Evolutionary conservation across 2,113 vertebrate genomes (phyloP), one percentile per base, ranked within the genome.

Genomic region (Lota lota): DNA sequence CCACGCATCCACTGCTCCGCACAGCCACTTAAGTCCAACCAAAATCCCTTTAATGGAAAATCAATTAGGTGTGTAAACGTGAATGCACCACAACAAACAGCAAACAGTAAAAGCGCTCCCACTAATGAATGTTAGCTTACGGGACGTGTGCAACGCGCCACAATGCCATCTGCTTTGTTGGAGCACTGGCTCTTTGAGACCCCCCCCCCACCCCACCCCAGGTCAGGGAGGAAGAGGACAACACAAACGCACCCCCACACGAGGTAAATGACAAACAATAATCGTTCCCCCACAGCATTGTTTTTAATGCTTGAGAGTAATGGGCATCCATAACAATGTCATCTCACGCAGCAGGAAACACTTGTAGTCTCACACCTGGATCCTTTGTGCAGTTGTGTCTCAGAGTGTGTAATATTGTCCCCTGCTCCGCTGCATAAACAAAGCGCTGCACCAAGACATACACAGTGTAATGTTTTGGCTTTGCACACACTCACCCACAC

Each of bases 111-210:
- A 61, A 20, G 11, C 20, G 58, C 58, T 61, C 12, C 40, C 22
- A 24, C 59, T 20, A 24, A 22, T 15, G 21, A 61, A 1, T 21
- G 14, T 61, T 61, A 61, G 59, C 20, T 16, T 61, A 22, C 21
- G 21, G 21, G 59, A 22, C 12, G 53, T 10, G 51, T 4, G n/a
- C 40, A 20, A 18, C 53, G 53, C 20, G 8, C 28, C 22, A 56
- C 62, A 4, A 60, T 0, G 61, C 21, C 87, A 85, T 87, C 87
- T 88, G 88, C 73, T 90, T 88, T 84, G 64, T 84, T 76, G 79
- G 79, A 76, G 65, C 8, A 67, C 81, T 78, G 82, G 68, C 50
- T 61, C 36, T 59, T 22, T 66, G 79, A 74, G 75, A 83, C 75
- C 40, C 5, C 40, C 40, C 40, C 40, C 40, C 40, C 36, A 4